Conservation (phyloP, 37 sponge, comb jelly and placozoan genomes). For the Aplysina aerophoba region DNA sequence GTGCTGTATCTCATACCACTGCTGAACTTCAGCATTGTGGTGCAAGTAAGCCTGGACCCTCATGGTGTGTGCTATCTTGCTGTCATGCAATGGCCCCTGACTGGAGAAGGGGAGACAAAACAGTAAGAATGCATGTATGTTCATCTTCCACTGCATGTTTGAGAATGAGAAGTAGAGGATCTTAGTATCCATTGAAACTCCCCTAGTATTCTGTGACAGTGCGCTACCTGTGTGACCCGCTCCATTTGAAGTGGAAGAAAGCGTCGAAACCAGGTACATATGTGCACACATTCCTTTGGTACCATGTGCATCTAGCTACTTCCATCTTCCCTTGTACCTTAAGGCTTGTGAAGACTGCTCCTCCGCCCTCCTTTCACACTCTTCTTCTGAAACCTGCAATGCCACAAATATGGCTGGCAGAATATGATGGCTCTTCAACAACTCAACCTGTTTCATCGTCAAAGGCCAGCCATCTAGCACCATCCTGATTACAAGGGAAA, state of each 20-base stretch:
- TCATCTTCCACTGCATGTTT: too few relatives aligned
- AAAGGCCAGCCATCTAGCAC: constrained; percentile 97
- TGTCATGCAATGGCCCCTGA: constrained; percentile 85
- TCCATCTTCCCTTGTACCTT: constrained; percentile 31
- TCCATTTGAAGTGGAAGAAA: background rate
- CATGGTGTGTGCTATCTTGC: constrained; percentile 47
- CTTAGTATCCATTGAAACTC: too few relatives aligned
- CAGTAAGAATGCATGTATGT: background rate
- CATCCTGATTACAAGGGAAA: constrained; percentile 49
- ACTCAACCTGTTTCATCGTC: constrained; percentile 83
- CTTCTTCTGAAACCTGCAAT: constrained; percentile 64
- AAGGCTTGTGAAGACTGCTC: constrained; percentile 42
- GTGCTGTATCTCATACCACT: constrained; percentile 77
- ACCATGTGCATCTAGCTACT: background rate
- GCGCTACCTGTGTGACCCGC: too few relatives aligned
- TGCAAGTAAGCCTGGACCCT: constrained; percentile 58
- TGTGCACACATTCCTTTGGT: background rate
- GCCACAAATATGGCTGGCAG: constrained; percentile 86
- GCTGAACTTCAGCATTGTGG: constrained; percentile 60
- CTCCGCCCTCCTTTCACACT: constrained; percentile 69
- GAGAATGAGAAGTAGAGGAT: too few relatives aligned
- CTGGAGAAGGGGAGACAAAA: constrained; percentile 25
- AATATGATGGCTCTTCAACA: constrained; percentile 74
- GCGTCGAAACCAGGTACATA: background rate
- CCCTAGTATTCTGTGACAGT: too few relatives aligned